These are phyloP conservation scores for Diglossa brunneiventris DNA, from an alignment of 2,113 vertebrate species.

Conservation along the genomic window DNA sequence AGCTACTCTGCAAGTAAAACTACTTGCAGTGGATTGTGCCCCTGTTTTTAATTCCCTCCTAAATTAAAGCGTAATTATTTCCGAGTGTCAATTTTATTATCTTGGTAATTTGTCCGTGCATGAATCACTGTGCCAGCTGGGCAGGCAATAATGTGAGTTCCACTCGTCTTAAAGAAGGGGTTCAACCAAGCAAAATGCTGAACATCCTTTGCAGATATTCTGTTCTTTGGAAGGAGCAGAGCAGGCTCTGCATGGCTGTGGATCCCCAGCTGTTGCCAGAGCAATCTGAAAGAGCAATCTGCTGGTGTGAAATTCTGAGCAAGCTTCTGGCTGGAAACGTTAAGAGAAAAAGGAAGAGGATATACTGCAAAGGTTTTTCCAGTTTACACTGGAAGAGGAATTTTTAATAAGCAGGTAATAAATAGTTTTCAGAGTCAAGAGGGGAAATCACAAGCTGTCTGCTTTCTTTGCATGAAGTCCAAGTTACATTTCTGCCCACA, in stretches of 20 bases:
- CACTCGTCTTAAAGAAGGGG: background rate
- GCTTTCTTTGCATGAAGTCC: background rate
- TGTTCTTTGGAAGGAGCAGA: background rate
- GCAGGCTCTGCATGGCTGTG: background rate
- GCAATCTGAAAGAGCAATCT: background rate
- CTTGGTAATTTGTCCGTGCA: background rate
- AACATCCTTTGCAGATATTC: background rate
- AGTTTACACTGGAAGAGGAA: background rate
- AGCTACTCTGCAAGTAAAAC: background rate
- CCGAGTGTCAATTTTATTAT: slow-evolving; percentile 13
- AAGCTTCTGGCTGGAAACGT: background rate
- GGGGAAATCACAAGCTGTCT: background rate
- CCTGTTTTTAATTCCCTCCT: background rate
- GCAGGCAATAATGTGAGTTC: background rate
- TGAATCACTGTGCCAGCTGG: background rate
- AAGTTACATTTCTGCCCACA: background rate
- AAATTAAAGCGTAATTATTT: slow-evolving; percentile 41
- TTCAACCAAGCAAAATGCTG: background rate
- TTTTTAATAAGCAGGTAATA: background rate
- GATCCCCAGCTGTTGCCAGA: background rate
- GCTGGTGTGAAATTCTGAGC: background rate
- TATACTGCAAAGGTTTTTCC: background rate
- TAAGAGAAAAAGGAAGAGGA: background rate
- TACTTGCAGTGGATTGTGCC: background rate
- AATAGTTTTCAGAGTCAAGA: background rate